Percentiles rank a stretch among this genome's conserved stretches.
Evolutionary conservation across 2,797 vertebrate species (phyloP).

Genomic region (Labeo calbasu): DNA sequence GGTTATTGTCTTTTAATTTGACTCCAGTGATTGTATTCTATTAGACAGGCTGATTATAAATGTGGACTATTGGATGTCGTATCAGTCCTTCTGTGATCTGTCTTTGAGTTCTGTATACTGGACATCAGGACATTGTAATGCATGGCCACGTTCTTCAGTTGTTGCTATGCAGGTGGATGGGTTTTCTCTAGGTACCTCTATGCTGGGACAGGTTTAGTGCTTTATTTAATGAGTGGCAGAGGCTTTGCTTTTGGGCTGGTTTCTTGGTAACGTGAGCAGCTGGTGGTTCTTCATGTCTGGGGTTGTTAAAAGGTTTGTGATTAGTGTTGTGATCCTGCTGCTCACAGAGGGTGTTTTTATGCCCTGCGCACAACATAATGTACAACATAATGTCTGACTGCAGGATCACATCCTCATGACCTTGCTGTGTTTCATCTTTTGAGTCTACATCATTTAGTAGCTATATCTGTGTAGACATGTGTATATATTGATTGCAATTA

Average conservation of each 20-base stretch:
- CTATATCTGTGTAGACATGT: no score
- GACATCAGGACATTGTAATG: conserved; percentile 44
- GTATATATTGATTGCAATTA: no score
- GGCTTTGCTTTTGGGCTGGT: conserved; percentile 13
- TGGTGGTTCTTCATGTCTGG: neutral
- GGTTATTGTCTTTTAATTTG: neutral
- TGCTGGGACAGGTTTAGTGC: neutral
- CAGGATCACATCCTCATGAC: conserved; percentile 12
- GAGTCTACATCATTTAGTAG: neutral
- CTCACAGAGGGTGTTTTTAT: neutral
- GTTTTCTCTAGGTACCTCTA: neutral
- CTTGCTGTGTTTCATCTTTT: neutral
- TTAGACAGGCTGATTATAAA: neutral
- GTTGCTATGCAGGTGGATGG: conserved; percentile 50
- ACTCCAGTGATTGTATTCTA: neutral
- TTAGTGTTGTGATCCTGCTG: conserved; percentile 17
- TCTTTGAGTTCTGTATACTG: conserved; percentile 6
- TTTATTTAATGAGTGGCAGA: neutral
- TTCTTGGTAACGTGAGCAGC: conserved; percentile 12
- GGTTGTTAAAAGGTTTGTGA: conserved; percentile 5
- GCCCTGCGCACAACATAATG: neutral
- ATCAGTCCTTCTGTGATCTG: neutral
- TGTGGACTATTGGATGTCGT: neutral
- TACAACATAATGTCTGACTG: neutral
- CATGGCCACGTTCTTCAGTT: conserved; percentile 21